Percentiles rank a stretch among this genome's conserved stretches.
These are phyloP conservation scores for Argopecten irradians DNA, from an alignment of 1,140 invertebrate species.

Conservation along the genomic window DNA sequence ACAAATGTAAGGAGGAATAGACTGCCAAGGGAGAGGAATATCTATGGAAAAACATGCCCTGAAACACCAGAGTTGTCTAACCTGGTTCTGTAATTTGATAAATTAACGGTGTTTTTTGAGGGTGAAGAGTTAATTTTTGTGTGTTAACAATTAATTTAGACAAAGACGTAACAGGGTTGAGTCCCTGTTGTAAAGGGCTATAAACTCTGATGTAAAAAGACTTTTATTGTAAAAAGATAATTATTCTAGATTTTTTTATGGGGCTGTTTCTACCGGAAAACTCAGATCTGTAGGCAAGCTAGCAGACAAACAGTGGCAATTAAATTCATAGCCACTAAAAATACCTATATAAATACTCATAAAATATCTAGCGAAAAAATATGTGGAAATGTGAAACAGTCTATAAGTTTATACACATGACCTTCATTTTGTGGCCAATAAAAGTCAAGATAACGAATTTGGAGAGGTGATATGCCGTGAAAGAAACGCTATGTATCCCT, in stretches of 20 bases:
- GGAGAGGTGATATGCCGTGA: not conserved
- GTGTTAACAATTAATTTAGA: not conserved
- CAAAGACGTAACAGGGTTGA: not conserved
- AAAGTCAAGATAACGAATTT: not conserved
- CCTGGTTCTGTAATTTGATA: not conserved
- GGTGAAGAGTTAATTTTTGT: not conserved
- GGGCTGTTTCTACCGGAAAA: not conserved
- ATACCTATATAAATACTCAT: not conserved
- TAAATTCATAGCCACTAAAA: conserved; percentile 20
- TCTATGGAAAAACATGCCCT: no score
- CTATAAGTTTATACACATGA: not conserved
- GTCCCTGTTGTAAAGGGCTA: not conserved
- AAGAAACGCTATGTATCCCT: not conserved
- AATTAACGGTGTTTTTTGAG: not conserved
- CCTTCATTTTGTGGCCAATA: conserved; percentile 14
- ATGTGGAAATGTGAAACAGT: not conserved
- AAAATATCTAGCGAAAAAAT: not conserved
- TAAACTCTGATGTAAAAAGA: not conserved
- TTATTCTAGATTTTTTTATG: not conserved
- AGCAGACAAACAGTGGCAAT: not conserved
- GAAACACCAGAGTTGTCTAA: not conserved
- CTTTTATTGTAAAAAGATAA: not conserved
- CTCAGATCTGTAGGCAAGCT: not conserved
- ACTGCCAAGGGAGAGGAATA: no score
- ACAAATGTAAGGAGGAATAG: no score